Conservation (phyloP, 1,140 invertebrate species). For the Andrena cerasifolii region DNA sequence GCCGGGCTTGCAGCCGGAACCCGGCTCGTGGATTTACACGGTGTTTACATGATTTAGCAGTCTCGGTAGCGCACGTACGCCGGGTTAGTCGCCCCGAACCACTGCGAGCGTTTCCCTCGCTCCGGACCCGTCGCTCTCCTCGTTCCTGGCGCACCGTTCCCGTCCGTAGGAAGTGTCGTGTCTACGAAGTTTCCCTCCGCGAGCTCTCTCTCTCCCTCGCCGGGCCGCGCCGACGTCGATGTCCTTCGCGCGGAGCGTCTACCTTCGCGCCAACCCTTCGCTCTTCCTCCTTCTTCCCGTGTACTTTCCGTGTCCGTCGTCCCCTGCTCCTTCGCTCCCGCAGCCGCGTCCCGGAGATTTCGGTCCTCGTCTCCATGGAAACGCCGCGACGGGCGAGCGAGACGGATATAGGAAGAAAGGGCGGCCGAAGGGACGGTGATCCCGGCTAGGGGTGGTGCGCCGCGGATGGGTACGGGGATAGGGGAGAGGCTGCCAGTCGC, state of each 20-base stretch:
- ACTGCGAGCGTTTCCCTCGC: slow-evolving; percentile 41
- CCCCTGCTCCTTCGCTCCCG: not conserved
- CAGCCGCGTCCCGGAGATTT: slow-evolving; percentile 37
- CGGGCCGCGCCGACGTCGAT: slow-evolving; percentile 2
- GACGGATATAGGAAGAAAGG: slow-evolving; percentile 31
- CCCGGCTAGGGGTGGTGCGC: too few species aligned
- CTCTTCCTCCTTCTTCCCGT: slow-evolving; percentile 26
- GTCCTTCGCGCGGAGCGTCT: not conserved
- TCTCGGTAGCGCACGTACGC: slow-evolving; percentile 46
- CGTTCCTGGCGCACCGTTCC: slow-evolving; percentile 36
- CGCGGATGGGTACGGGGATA: slow-evolving; percentile 35
- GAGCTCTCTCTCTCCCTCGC: not conserved
- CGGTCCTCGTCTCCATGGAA: slow-evolving; percentile 64
- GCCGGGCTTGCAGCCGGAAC: slow-evolving; percentile 7
- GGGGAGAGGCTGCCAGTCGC: not conserved
- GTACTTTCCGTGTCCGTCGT: not conserved
- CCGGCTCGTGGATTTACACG: slow-evolving; percentile 64
- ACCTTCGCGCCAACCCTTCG: slow-evolving; percentile 2
- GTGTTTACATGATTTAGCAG: slow-evolving; percentile 75
- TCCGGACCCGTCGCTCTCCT: slow-evolving; percentile 29
- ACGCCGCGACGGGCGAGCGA: slow-evolving; percentile 52
- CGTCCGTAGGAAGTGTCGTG: slow-evolving; percentile 72
- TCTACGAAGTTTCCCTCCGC: slow-evolving; percentile 72
- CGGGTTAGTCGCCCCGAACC: slow-evolving; percentile 35
- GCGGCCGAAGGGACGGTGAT: not conserved